A percentile compares a stretch with the other conserved stretches of the same genome.
Conservation (phyloP, 2,797 vertebrate species). For the Sebastes elongatus region DNA sequence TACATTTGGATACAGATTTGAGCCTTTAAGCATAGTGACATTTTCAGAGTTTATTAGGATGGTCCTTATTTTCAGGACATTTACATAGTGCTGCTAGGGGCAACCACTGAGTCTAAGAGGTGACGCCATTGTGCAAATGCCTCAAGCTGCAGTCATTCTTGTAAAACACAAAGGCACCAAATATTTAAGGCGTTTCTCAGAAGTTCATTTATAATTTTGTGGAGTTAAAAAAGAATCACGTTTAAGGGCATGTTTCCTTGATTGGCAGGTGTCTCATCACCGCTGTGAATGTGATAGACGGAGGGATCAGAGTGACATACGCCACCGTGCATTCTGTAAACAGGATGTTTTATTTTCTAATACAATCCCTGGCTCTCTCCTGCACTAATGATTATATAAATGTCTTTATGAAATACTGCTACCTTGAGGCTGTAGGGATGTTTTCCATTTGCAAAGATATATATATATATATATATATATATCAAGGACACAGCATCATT, state of each 20-base stretch:
- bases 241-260: conserved; percentile 11
- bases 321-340: conserved; percentile 16
- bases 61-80: conserved; percentile 15
- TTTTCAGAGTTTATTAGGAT: conserved; percentile 16
- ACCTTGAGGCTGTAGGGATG: conserved; percentile 22
- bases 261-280: conserved; percentile 3
- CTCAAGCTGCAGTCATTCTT: background rate
- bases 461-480: background rate
- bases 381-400: conserved; percentile 29
- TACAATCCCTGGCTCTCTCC: conserved; percentile 15
- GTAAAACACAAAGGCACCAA: background rate
- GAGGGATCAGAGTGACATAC: background rate
- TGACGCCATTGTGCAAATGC: background rate
- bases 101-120: background rate
- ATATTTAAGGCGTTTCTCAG: background rate
- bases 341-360: conserved; percentile 27
- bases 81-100: background rate
- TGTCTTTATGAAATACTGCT: conserved; percentile 34
- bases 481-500: background rate
- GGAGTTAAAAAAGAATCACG: background rate
- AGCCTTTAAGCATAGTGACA: conserved; percentile 16
- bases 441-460: conserved; percentile 27
- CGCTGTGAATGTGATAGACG: conserved; percentile 6
- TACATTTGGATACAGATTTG: conserved; percentile 5
- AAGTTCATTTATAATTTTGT: background rate